Conservation (phyloP, 2,797 vertebrate genomes). For the Sebastes itinus region DNA sequence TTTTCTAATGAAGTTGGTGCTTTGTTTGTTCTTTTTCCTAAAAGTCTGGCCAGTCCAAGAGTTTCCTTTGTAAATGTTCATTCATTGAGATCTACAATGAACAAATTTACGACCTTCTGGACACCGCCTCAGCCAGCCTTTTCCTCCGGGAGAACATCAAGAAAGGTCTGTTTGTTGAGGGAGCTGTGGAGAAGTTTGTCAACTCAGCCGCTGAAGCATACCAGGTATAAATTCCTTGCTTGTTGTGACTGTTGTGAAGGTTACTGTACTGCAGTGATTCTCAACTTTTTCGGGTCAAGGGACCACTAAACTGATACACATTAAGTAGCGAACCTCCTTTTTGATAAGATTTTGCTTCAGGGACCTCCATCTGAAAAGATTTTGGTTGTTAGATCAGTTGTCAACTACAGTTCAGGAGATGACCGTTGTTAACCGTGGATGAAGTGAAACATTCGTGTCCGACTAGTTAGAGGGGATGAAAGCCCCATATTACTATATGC, state of each 20-base stretch:
- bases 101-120: constrained; percentile 95
- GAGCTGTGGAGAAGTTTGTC: constrained; percentile 91
- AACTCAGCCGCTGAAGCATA: constrained; percentile 94
- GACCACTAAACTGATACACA: too few species aligned
- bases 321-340: too few species aligned
- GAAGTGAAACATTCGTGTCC: too few species aligned
- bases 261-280: not conserved
- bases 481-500: not conserved
- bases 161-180: constrained; percentile 96
- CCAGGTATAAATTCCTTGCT: constrained; percentile 82
- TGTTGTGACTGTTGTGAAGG: not conserved
- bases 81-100: constrained; percentile 99
- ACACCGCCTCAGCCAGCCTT: constrained; percentile 92
- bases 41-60: constrained; percentile 89
- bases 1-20: not conserved
- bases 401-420: too few species aligned
- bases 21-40: constrained; percentile 1
- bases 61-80: constrained; percentile 97
- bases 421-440: too few species aligned
- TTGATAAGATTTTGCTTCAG: too few species aligned
- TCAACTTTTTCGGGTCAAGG: too few species aligned
- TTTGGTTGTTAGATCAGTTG: too few species aligned
- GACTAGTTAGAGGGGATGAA: not conserved
- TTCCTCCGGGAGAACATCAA: constrained; percentile 95
- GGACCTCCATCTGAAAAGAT: too few species aligned